Base-by-base conservation (phyloP, 1,140 invertebrate genomes). In the Drosophila suzukii region DNA sequence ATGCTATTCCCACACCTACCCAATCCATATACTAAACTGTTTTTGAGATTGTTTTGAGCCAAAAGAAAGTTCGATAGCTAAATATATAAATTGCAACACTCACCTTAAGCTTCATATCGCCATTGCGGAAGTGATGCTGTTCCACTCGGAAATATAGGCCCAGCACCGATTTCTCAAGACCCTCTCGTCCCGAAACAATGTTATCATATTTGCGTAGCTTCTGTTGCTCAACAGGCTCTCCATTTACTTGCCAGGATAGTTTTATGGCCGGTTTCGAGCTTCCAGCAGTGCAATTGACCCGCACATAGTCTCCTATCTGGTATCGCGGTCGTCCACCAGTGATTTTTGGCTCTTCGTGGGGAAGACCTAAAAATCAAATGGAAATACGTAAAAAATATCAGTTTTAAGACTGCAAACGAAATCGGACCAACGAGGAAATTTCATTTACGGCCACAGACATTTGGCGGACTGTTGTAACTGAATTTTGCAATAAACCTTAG, bases 241-340 rank as follows among this genome's bases (percentile, higher is more conserved):
- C 95, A 83, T 97, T 96, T 78, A 97, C 95, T 91, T 94, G 96
- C 96, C 96, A 97, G 17, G 93, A 93, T 32, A 96, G 93, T 43
- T 93, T 93, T n/a, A 95, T 95, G 10, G 95, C 94, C 43, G 96
- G 96, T 76, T 95, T 95, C 32, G 95, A 96, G 66, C 94, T 93
- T 3, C 93, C 93, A 12, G 95, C 95, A 13, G 95, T 95, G 91
- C 96, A 96, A 89, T 95, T 96, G 76, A 96, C 94, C 47, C 93
- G 92, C 5, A 96, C 95, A 60, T 93, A 93, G 70, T 96, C 95
- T 41, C 94, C 94, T 49, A 94, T 93, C 78, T 95, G 94, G 92
- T 96, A 96, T 32, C 95, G 93, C 11, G 94, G 93, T 58, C 93
- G 93, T 30, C 95, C 94, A 24, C 95, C 95, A 10, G 89, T 93